Evolutionary conservation across 2,888 invertebrate species (phyloP), one percentile per base, ranked within the genome.

Genomic region (Cyrtodaria siliqua): DNA sequence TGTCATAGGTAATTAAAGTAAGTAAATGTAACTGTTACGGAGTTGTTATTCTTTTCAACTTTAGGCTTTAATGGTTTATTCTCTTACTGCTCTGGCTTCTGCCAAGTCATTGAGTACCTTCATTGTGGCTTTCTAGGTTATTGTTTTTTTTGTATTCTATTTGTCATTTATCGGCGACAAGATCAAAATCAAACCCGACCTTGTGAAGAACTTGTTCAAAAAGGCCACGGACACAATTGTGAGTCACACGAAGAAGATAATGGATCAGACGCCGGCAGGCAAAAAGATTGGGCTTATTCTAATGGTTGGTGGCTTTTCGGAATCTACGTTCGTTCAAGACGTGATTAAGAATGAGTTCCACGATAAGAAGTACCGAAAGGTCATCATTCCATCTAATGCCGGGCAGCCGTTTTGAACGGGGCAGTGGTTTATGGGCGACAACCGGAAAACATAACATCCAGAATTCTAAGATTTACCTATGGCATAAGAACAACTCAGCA

Each of bases 271-370:
- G 14, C 57, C 50, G 16, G 61, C 49, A n/a, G 78, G 73, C 4
- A 42, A 66, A 59, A 67, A 61, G 24, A 47, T 81, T 1, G 47
- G 60, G 14, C 55, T 78, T 14, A 78, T 81, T 29, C 64, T 81
- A 38, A 72, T 81, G 71, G 81, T 81, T 3, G 81, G 81, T 12
- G 81, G 81, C 16, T 78, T 81, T 42, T 78, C 81, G 0, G 81
- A 81, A 64, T 74, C 78, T 14, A 27, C 68, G 2, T 78, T 44
- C 53, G 72, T 81, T 12, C 82, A 79, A 50, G 70, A 79, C 42
- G 75, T 79, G 12, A 67, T 82, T 9, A 75, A 73, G 24, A 40
- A 20, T 0, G 76, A 68, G 50, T 82, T 79, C 52, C 72, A 75
- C 16, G 63, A 64, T 6, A 79, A 72, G 38, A 75, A 69, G 24